phyloP scores from a whole-genome alignment of 2,797 vertebrate genomes.

The Ciconia nigra region DNA sequence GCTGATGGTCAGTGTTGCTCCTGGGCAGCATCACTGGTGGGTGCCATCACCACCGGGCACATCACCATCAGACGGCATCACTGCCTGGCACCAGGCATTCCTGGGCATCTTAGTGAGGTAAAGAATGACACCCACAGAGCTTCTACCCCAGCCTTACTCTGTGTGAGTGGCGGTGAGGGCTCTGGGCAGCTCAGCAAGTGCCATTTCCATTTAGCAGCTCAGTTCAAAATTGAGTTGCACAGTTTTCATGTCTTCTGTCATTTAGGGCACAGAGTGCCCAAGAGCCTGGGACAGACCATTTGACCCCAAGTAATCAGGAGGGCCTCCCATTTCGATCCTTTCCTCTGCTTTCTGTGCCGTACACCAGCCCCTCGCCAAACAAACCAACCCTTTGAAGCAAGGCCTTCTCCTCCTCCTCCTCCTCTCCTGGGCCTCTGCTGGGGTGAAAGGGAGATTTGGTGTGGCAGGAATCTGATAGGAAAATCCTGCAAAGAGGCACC shows the following conservation, averaged over 20 bases:
- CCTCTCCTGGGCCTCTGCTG: background rate
- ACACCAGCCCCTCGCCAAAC: background rate
- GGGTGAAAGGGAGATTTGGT: background rate
- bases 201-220: background rate
- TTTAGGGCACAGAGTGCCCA: background rate
- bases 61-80: background rate
- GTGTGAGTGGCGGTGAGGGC: rapidly evolving
- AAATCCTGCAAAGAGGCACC: background rate
- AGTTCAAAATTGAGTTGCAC: background rate
- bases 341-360: background rate
- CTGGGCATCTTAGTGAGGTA: background rate
- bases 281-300: background rate
- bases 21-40: background rate
- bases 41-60: background rate
- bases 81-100: background rate
- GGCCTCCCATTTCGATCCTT: background rate
- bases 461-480: background rate
- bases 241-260: background rate
- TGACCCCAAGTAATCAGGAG: background rate
- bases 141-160: background rate
- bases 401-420: background rate
- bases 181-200: background rate
- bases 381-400: background rate
- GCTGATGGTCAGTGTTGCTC: background rate
- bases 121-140: background rate